Evolutionary conservation across 2,797 vertebrate species (phyloP).

Genomic region (Sebastes alutus): DNA sequence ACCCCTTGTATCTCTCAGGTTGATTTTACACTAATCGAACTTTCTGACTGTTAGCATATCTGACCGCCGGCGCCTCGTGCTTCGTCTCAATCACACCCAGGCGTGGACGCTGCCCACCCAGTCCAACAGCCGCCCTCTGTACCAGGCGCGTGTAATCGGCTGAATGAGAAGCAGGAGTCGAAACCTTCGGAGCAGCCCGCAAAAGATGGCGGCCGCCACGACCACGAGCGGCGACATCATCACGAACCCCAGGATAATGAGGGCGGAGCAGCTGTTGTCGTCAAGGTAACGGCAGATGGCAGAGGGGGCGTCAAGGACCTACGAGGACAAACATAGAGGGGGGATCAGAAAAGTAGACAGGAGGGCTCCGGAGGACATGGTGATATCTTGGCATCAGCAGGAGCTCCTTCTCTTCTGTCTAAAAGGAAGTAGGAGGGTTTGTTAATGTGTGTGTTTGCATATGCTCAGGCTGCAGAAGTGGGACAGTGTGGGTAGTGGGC

Average conservation of each 20-base stretch:
- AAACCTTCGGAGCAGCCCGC: slow-evolving; percentile 86
- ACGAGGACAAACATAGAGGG: slow-evolving; percentile 20
- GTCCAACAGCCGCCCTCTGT: slow-evolving; percentile 79
- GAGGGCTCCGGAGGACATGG: not conserved
- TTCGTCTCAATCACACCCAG: slow-evolving; percentile 75
- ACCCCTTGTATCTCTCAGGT: not conserved
- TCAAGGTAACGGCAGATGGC: slow-evolving; percentile 88
- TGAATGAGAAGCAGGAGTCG: slow-evolving; percentile 84
- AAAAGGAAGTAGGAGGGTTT: slow-evolving; percentile 3
- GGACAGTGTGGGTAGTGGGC: slow-evolving; percentile 29
- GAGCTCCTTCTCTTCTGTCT: not conserved
- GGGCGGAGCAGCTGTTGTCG: slow-evolving; percentile 93
- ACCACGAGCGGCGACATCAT: slow-evolving; percentile 94
- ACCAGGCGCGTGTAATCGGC: slow-evolving; percentile 79
- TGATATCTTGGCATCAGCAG: not conserved
- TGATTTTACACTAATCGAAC: not conserved
- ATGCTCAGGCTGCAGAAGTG: slow-evolving; percentile 5
- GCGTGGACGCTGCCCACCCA: slow-evolving; percentile 73
- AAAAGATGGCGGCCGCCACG: slow-evolving; percentile 89
- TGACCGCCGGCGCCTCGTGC: not conserved
- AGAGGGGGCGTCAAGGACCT: slow-evolving; percentile 78
- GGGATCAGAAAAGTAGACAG: not conserved
- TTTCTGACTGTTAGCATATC: not conserved
- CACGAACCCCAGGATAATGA: slow-evolving; percentile 94
- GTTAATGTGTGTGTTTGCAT: not conserved